A percentile compares a stretch with the other conserved stretches of the same genome.
These are phyloP conservation scores for Sciaenops ocellatus DNA, from an alignment of 2,797 vertebrate genomes.

Conservation along the genomic window DNA sequence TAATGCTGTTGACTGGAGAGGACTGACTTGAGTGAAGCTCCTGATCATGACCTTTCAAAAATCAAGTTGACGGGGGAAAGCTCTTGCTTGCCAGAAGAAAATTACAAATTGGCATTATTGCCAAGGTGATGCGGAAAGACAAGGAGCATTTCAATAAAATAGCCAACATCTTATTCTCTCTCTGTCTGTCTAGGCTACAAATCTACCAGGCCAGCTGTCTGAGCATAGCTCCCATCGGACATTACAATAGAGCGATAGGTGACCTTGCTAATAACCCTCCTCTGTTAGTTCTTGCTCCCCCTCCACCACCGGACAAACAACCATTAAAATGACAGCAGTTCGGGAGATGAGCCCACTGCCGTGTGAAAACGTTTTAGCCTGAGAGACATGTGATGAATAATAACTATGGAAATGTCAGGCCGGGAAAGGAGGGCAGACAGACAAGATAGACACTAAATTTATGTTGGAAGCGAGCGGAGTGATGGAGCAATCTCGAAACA, in stretches of 20 bases:
- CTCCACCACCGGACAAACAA: slow-evolving; percentile 48
- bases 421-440: slow-evolving; percentile 24
- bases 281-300: slow-evolving; percentile 35
- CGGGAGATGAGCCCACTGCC: slow-evolving; percentile 59
- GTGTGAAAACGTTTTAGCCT: slow-evolving; percentile 56
- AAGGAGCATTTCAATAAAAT: not conserved
- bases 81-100: slow-evolving; percentile 40
- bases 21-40: slow-evolving; percentile 5
- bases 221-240: slow-evolving; percentile 26
- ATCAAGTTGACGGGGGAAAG: slow-evolving; percentile 31
- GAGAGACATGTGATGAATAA: slow-evolving; percentile 61
- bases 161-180: slow-evolving; percentile 3
- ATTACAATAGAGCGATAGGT: slow-evolving; percentile 30
- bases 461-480: slow-evolving; percentile 15
- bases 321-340: slow-evolving; percentile 63
- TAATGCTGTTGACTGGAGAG: not conserved
- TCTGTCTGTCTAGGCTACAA: slow-evolving; percentile 22
- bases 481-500: slow-evolving; percentile 11
- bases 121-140: slow-evolving; percentile 50
- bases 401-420: slow-evolving; percentile 46
- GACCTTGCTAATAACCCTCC: slow-evolving; percentile 67
- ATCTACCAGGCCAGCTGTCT: slow-evolving; percentile 20
- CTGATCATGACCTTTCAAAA: slow-evolving; percentile 27
- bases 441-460: slow-evolving; percentile 34
- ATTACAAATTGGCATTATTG: slow-evolving; percentile 31